A percentile compares a stretch with the other conserved stretches of the same genome.
Evolutionary conservation across 2,797 vertebrate species (phyloP).

Genomic region (Takifugu ocellatus): DNA sequence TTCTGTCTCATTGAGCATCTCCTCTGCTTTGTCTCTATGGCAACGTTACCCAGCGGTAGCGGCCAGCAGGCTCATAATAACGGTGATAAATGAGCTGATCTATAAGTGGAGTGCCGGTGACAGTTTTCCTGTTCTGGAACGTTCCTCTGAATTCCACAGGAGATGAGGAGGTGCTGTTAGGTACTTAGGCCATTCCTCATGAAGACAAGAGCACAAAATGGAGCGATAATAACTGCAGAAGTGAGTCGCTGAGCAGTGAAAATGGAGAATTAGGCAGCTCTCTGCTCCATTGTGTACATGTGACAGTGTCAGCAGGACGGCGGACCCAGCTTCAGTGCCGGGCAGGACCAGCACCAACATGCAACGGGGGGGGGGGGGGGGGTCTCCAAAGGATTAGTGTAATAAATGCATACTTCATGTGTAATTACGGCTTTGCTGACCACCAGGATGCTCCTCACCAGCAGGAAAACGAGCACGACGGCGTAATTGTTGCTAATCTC

Average conservation of each 20-base stretch:
- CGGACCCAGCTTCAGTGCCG: neutral
- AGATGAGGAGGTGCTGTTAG: slow-evolving; percentile 37
- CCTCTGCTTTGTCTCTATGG: slow-evolving; percentile 9
- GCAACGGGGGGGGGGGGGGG: slow-evolving; percentile 8
- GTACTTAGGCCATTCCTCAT: slow-evolving; percentile 41
- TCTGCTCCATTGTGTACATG: slow-evolving; percentile 35
- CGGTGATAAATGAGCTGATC: slow-evolving; percentile 27
- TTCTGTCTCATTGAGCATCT: too few relatives aligned
- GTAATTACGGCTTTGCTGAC: slow-evolving; percentile 13
- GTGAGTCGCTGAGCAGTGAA: slow-evolving; percentile 30
- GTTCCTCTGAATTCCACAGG: slow-evolving; percentile 28
- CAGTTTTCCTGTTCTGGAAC: slow-evolving; percentile 12
- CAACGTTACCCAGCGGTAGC: slow-evolving; percentile 19
- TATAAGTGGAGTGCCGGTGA: slow-evolving; percentile 26
- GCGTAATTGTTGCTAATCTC: slow-evolving; percentile 26
- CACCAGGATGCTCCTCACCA: slow-evolving; percentile 8
- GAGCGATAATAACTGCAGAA: slow-evolving; percentile 48
- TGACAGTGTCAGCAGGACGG: slow-evolving; percentile 5
- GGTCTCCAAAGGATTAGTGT: slow-evolving; percentile 4
- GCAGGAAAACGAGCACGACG: neutral
- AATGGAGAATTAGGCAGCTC: slow-evolving; percentile 39
- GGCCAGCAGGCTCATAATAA: slow-evolving; percentile 8
- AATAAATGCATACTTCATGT: slow-evolving; percentile 16
- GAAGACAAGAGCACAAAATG: slow-evolving; percentile 34
- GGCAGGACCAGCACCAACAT: too few relatives aligned